Conservation (phyloP, 2,888 invertebrate genomes). For the Embidobia sp. region DNA sequence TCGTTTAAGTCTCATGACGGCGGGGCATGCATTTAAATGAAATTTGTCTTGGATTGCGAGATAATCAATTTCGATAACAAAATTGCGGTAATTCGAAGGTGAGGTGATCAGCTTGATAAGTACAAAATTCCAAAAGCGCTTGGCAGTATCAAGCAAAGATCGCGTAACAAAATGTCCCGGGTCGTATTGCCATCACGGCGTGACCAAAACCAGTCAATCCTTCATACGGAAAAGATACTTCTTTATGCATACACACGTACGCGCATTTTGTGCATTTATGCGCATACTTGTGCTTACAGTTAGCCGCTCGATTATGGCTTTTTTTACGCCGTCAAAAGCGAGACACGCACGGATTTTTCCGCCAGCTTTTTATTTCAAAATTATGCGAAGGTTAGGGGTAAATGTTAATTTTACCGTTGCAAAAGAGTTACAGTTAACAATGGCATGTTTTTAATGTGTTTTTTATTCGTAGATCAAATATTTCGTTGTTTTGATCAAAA, state of each 20-base stretch:
- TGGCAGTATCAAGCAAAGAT: neutral
- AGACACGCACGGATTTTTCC: constrained; percentile 16
- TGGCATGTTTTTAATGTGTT: too few relatives aligned
- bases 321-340: constrained; percentile 31
- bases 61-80: constrained; percentile 46
- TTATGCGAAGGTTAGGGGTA: too few relatives aligned
- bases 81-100: constrained; percentile 38
- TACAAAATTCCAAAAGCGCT: constrained; percentile 31
- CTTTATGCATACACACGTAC: constrained; percentile 51
- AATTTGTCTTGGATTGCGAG: constrained; percentile 22
- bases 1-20: constrained; percentile 22
- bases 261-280: constrained; percentile 42
- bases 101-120: constrained; percentile 24
- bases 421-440: too few relatives aligned
- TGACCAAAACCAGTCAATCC: constrained; percentile 47
- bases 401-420: too few relatives aligned
- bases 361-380: neutral
- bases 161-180: constrained; percentile 14
- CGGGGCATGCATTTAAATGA: constrained; percentile 38
- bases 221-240: constrained; percentile 29
- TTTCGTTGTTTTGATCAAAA: too few relatives aligned
- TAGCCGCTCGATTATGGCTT: constrained; percentile 33
- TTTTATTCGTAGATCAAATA: too few relatives aligned
- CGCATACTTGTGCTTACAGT: constrained; percentile 52
- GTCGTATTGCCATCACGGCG: constrained; percentile 19